Percentiles rank a stretch among this genome's conserved stretches.
phyloP scores from a whole-genome alignment of 53 echinoderm and acorn worm species.

The Temnopleurus reevesii region DNA sequence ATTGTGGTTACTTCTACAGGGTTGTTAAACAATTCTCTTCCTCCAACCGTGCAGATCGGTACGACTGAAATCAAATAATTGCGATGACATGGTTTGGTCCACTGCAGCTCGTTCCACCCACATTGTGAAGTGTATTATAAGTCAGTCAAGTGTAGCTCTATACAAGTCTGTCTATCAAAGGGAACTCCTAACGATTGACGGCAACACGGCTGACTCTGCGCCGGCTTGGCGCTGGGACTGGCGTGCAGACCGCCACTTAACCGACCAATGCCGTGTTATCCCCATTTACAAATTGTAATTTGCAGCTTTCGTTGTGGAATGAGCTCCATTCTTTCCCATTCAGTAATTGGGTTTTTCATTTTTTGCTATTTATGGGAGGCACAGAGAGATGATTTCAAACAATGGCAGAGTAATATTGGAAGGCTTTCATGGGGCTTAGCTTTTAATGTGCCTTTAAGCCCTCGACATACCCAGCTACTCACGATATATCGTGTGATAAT shows the following conservation, averaged over 20 bases:
- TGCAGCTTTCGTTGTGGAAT: not conserved
- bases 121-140: slow-evolving; percentile 3
- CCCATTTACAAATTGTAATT: slow-evolving; percentile 19
- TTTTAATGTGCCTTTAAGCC: slow-evolving; percentile 20
- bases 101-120: slow-evolving; percentile 13
- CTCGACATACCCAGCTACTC: not conserved
- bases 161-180: not conserved
- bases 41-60: not conserved
- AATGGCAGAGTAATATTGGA: not conserved
- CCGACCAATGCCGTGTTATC: not conserved
- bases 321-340: not conserved
- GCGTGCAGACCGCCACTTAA: not conserved
- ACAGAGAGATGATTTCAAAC: slow-evolving; percentile 27
- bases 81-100: not conserved
- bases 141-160: not conserved
- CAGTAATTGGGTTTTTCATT: slow-evolving; percentile 37
- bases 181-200: slow-evolving; percentile 12
- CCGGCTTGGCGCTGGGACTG: slow-evolving; percentile 27
- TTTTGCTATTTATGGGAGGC: not conserved
- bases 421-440: slow-evolving; percentile 13
- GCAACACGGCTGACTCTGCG: not conserved
- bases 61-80: not conserved
- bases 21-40: not conserved
- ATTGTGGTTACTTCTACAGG: slow-evolving; percentile 1
- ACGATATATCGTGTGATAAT: not conserved